phyloP scores from a whole-genome alignment of 2,113 vertebrate species.

The Globicephala melas region DNA sequence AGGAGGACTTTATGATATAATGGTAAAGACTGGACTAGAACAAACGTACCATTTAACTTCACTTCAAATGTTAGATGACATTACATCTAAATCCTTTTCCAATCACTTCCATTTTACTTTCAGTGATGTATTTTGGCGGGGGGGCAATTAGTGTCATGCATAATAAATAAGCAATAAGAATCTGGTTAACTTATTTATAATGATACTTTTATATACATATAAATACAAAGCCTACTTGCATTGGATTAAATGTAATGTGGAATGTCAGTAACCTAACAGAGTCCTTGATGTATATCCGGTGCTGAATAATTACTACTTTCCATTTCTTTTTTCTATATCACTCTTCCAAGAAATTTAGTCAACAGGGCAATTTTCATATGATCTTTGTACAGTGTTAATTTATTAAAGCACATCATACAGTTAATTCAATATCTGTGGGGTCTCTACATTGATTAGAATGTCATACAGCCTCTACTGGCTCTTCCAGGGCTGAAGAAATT shows the following conservation, averaged over 20 bases:
- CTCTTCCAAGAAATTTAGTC: neutral
- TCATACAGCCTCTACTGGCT: neutral
- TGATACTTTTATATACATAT: neutral
- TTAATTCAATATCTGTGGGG: neutral
- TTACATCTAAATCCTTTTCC: neutral
- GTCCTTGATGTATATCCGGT: neutral
- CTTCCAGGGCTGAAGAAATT: neutral
- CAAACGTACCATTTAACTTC: neutral
- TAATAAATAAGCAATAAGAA: conserved; percentile 1
- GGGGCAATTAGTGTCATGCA: neutral
- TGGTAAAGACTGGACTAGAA: neutral
- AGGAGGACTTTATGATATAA: neutral
- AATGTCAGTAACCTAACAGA: neutral
- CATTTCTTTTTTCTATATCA: neutral
- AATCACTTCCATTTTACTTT: neutral
- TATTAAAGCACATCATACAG: neutral
- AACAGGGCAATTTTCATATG: neutral
- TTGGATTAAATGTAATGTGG: neutral
- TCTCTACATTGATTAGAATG: neutral
- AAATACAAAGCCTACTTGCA: neutral
- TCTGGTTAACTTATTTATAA: neutral
- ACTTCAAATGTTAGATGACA: neutral
- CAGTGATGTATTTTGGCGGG: neutral
- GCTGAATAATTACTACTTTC: neutral
- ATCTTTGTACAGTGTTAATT: neutral